phyloP scores from a whole-genome alignment of 2,113 vertebrate genomes.

The Cyanocitta stelleri region DNA sequence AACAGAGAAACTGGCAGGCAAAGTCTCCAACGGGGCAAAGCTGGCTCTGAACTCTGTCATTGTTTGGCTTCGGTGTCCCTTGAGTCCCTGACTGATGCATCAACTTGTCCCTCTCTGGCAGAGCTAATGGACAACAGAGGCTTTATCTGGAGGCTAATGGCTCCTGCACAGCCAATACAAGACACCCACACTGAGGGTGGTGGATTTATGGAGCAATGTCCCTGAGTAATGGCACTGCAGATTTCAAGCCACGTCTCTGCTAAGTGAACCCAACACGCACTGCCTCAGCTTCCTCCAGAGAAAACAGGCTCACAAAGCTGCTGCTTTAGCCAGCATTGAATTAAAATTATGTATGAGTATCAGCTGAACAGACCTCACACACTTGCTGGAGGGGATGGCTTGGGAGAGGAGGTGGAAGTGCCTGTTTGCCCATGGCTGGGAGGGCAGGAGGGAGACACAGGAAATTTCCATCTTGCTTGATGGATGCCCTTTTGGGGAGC shows the following conservation, averaged over 20 bases:
- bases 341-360: not conserved
- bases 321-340: not conserved
- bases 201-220: not conserved
- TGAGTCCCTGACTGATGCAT: not conserved
- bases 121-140: not conserved
- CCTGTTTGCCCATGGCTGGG: not conserved
- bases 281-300: not conserved
- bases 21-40: not conserved
- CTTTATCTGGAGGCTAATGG: not conserved
- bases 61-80: not conserved
- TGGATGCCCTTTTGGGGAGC: not conserved
- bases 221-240: not conserved
- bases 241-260: not conserved
- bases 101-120: not conserved
- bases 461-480: not conserved
- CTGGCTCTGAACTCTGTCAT: not conserved
- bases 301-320: not conserved
- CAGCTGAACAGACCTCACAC: not conserved
- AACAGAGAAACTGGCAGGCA: not conserved
- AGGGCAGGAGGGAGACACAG: not conserved
- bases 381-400: not conserved
- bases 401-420: not conserved
- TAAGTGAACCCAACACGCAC: not conserved
- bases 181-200: not conserved
- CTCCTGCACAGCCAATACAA: not conserved